These are phyloP conservation scores for Dione juno DNA, from an alignment of 2,888 invertebrate genomes.

Conservation along the genomic window DNA sequence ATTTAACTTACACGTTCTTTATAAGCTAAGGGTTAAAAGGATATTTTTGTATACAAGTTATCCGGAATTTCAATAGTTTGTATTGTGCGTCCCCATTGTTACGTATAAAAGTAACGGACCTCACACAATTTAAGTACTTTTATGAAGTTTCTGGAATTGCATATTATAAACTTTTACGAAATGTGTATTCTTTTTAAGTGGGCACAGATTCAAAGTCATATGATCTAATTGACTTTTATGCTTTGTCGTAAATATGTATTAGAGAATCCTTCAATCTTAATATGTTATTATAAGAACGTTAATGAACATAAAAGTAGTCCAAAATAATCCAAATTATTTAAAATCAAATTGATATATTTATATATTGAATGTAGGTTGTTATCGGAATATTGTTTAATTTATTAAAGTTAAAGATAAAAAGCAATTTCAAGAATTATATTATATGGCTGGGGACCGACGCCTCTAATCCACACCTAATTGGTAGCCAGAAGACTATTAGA, in stretches of 20 bases:
- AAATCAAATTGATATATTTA: not conserved
- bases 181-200: slow-evolving; percentile 16
- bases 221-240: not conserved
- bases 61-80: slow-evolving; percentile 2
- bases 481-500: slow-evolving; percentile 79
- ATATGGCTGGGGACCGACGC: slow-evolving; percentile 49
- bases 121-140: slow-evolving; percentile 15
- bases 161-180: slow-evolving; percentile 6
- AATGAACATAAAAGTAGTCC: not conserved
- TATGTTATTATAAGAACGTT: not conserved
- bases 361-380: no score
- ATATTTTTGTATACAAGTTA: slow-evolving; percentile 18
- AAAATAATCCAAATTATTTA: not conserved
- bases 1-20: slow-evolving; percentile 21
- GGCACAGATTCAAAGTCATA: not conserved
- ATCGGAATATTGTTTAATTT: not conserved
- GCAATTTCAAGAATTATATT: slow-evolving; percentile 49
- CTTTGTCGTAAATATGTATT: not conserved
- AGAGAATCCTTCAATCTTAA: not conserved
- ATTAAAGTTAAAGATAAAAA: slow-evolving; percentile 42
- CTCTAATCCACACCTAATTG: slow-evolving; percentile 79
- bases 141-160: not conserved
- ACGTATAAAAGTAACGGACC: slow-evolving; percentile 10
- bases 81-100: slow-evolving; percentile 10
- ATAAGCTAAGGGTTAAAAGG: slow-evolving; percentile 1